Conservation (phyloP, 2,888 invertebrate species). For the Folsomia manolachei region DNA sequence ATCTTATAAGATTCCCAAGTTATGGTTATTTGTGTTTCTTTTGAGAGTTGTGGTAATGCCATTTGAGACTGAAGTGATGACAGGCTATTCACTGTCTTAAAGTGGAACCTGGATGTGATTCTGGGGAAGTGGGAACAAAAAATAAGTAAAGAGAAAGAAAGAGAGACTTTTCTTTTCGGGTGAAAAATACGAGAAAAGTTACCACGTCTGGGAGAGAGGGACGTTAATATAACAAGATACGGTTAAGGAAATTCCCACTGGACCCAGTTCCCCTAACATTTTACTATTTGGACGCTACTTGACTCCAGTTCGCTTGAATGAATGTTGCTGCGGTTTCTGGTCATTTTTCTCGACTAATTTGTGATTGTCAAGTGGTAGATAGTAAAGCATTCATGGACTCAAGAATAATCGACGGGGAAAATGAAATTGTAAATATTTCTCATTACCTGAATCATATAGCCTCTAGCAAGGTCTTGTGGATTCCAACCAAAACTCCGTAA, state of each 20-base stretch:
- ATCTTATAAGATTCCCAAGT: slow-evolving; percentile 12
- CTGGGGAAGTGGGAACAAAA: background rate
- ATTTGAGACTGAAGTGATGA: slow-evolving; percentile 18
- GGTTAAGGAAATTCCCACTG: background rate
- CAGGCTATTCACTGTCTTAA: slow-evolving; percentile 17
- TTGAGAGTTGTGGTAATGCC: slow-evolving; percentile 1
- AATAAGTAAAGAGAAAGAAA: background rate
- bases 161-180: background rate
- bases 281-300: too few relatives aligned
- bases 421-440: background rate
- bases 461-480: slow-evolving; percentile 45
- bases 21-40: slow-evolving; percentile 17
- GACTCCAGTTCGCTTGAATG: too few relatives aligned
- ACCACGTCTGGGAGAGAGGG: too few relatives aligned
- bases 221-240: background rate
- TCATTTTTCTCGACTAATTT: background rate
- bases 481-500: slow-evolving; percentile 49
- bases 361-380: background rate
- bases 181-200: background rate
- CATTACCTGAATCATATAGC: slow-evolving; percentile 49
- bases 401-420: background rate
- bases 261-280: background rate
- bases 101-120: background rate
- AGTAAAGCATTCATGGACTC: too few relatives aligned
- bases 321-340: background rate